Evolutionary conservation across 2,113 vertebrate species (phyloP).

Genomic region (Cyphomyrus plagiostoma): DNA sequence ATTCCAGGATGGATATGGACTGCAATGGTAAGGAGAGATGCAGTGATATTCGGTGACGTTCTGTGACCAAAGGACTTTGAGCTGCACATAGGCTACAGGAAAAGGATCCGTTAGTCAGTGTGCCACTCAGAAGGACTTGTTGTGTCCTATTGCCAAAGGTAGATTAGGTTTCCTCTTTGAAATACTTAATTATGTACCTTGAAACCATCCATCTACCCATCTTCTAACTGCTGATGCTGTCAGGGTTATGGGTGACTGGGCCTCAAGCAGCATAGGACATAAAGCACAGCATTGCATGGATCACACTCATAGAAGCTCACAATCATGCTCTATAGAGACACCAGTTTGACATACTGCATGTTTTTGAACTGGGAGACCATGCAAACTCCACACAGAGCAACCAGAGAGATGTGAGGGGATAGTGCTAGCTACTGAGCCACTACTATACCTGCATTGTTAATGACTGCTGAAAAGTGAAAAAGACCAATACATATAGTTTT

Average conservation of each 20-base stretch:
- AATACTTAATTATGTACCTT: neutral
- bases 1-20: neutral
- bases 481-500: neutral
- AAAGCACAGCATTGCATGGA: neutral
- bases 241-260: neutral
- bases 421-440: neutral
- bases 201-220: neutral
- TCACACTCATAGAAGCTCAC: too few species aligned
- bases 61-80: conserved; percentile 2
- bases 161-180: neutral
- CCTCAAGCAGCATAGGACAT: neutral
- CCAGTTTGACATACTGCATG: too few species aligned
- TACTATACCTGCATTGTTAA: neutral
- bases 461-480: neutral
- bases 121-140: conserved; percentile 25
- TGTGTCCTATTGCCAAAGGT: neutral
- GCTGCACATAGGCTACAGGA: conserved; percentile 21
- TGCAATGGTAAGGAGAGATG: conserved; percentile 3
- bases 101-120: conserved; percentile 20
- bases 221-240: neutral
- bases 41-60: conserved; percentile 18
- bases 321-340: too few species aligned
- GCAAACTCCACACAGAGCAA: neutral
- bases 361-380: neutral
- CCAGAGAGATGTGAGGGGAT: neutral